Conservation (phyloP, 2,797 vertebrate genomes). For the Clarias laeviceps region DNA sequence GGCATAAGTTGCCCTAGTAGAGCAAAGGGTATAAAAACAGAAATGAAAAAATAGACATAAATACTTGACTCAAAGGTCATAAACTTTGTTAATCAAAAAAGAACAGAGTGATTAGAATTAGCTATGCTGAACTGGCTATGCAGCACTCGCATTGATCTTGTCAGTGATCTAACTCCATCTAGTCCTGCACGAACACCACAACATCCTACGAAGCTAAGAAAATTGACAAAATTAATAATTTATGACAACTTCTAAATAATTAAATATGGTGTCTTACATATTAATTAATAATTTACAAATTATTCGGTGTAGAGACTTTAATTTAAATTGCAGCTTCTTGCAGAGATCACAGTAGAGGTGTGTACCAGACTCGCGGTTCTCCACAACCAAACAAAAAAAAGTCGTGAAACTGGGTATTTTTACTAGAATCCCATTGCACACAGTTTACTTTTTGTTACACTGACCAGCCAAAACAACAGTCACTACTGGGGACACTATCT, state of each 20-base stretch:
- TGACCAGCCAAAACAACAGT: too few species aligned
- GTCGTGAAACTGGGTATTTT: background rate
- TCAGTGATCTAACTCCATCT: background rate
- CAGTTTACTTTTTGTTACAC: background rate
- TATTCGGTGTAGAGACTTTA: background rate
- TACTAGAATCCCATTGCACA: background rate
- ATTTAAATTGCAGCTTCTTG: background rate
- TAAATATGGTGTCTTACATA: background rate
- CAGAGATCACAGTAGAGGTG: background rate
- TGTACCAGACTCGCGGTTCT: too few species aligned
- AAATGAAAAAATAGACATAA: background rate
- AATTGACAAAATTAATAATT: background rate
- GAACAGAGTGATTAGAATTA: background rate
- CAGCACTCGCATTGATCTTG: background rate
- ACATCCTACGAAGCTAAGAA: background rate
- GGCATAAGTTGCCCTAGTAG: slow-evolving; percentile 18
- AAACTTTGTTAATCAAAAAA: background rate
- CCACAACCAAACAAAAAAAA: background rate
- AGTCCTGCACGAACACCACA: background rate
- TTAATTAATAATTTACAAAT: background rate
- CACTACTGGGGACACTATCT: too few species aligned
- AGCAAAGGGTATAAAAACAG: slow-evolving; percentile 5
- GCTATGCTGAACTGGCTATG: too few species aligned
- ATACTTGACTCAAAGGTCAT: background rate
- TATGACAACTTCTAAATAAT: background rate